These are phyloP conservation scores for Eupithecia subumbrata DNA, from an alignment of 2,888 invertebrate species.

Conservation along the genomic window DNA sequence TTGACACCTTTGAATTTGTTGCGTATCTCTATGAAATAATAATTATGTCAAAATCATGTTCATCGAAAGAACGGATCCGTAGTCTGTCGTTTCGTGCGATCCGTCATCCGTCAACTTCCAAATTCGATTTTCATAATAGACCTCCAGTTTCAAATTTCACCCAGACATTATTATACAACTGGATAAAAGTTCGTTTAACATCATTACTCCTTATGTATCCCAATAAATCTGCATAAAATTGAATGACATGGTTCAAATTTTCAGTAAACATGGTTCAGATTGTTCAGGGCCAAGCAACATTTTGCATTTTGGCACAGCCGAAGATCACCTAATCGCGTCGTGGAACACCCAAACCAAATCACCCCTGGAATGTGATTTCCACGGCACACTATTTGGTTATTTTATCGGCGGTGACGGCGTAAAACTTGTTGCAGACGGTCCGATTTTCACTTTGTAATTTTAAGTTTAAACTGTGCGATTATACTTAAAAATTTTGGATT, in stretches of 20 bases:
- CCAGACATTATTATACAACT: too few species aligned
- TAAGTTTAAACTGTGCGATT: too few species aligned
- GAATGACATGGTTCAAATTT: neutral
- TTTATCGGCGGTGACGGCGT: slow-evolving; percentile 38
- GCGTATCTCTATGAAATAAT: too few species aligned
- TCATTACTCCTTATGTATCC: neutral
- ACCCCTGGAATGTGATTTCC: slow-evolving; percentile 37
- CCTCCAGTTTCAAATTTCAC: neutral
- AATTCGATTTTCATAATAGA: neutral
- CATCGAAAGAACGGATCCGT: neutral
- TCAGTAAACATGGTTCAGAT: neutral
- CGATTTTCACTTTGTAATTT: slow-evolving; percentile 3
- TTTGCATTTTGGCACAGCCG: slow-evolving; percentile 23
- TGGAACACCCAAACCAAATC: slow-evolving; percentile 30
- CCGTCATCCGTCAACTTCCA: neutral
- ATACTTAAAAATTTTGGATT: too few species aligned
- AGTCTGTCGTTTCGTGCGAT: neutral
- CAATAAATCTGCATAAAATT: neutral
- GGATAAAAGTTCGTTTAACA: neutral
- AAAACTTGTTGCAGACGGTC: slow-evolving; percentile 24
- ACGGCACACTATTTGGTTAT: slow-evolving; percentile 44
- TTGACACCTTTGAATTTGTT: too few species aligned
- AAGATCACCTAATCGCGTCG: slow-evolving; percentile 28
- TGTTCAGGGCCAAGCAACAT: slow-evolving; percentile 26
- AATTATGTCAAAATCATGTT: too few species aligned